phyloP scores from a whole-genome alignment of 2,113 vertebrate species.

The Clarias magur region DNA sequence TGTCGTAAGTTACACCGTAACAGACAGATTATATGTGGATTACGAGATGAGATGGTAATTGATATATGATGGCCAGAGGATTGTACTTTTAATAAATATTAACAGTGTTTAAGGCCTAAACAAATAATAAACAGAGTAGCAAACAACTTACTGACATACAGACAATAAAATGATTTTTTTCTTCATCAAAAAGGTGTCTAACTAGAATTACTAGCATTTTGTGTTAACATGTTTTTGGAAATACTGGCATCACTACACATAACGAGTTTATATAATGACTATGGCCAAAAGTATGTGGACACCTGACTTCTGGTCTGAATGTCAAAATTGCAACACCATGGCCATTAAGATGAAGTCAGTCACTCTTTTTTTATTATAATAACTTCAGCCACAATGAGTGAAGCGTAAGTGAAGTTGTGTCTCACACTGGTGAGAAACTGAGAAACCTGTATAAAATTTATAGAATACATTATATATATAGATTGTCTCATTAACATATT shows the following conservation, averaged over 20 bases:
- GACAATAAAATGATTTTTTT: not conserved
- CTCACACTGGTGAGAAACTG: no score
- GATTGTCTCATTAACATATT: no score
- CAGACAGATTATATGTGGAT: not conserved
- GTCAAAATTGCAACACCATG: not conserved
- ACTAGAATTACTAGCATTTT: not conserved
- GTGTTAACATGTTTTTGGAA: not conserved
- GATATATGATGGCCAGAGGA: slow-evolving; percentile 22
- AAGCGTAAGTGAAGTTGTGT: no score
- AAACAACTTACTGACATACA: not conserved
- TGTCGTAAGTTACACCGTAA: slow-evolving; percentile 84
- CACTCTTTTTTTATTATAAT: not conserved
- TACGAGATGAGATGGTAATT: slow-evolving; percentile 2
- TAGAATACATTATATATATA: no score
- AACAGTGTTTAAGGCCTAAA: not conserved
- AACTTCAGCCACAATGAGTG: not conserved
- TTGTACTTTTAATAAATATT: slow-evolving; percentile 28
- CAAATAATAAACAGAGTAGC: not conserved
- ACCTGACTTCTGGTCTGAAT: not conserved
- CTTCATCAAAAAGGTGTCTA: not conserved
- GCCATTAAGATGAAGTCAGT: not conserved
- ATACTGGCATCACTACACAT: no score
- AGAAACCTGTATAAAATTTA: no score
- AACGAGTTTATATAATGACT: not conserved
- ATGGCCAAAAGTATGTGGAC: not conserved